phyloP scores from a whole-genome alignment of 1,140 invertebrate species.

The Drosophila nannoptera region DNA sequence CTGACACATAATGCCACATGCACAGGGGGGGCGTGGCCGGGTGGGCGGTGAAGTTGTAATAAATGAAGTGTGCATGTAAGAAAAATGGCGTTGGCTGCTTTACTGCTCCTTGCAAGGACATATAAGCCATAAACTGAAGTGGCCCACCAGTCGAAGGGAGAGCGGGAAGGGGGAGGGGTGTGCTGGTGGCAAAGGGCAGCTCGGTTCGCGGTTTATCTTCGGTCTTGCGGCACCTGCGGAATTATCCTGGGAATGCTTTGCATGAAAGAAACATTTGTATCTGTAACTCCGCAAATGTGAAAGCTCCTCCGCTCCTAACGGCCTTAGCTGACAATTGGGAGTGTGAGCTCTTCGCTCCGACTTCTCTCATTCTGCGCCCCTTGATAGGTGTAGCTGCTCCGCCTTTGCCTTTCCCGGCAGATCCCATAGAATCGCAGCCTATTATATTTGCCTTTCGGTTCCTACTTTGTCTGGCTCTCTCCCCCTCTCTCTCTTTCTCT shows the following conservation, averaged over 20 bases:
- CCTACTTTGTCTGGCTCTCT: neutral
- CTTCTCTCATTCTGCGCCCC: neutral
- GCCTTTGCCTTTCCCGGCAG: conserved; percentile 1
- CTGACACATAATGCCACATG: conserved; percentile 62
- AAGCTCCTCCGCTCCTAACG: too few species aligned
- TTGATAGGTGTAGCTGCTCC: neutral
- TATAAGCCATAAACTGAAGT: conserved; percentile 52
- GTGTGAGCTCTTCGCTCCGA: neutral
- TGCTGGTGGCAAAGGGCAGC: too few species aligned
- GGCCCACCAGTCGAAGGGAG: conserved; percentile 14
- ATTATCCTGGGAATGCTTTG: neutral
- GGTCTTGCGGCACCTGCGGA: neutral
- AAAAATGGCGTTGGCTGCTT: conserved; percentile 59
- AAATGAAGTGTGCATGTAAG: conserved; percentile 72
- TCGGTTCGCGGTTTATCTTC: neutral
- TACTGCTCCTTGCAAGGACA: conserved; percentile 41
- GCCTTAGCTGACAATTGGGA: neutral
- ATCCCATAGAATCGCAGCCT: neutral
- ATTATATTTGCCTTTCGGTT: conserved; percentile 3
- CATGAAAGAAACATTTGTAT: neutral
- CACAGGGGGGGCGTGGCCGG: neutral
- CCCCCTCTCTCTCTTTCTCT: neutral
- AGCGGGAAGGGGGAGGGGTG: too few species aligned
- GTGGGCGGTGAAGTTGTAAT: conserved; percentile 41
- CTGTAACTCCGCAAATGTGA: neutral